Conservation (phyloP, 2,888 invertebrate species). For the Drosophila bunnanda region DNA sequence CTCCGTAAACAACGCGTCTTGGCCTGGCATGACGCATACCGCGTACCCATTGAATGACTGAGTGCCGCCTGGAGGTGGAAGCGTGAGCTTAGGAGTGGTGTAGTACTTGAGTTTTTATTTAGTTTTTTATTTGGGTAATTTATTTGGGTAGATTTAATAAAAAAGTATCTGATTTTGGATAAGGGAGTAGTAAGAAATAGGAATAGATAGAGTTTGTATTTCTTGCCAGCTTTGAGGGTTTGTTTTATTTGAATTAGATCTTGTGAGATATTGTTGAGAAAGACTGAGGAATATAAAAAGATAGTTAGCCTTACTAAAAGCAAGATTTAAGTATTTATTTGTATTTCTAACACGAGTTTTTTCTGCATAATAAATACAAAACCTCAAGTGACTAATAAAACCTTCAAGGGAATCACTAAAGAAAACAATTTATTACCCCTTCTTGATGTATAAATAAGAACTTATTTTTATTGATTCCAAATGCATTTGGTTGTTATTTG, state of each 20-base stretch:
- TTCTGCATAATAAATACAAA: background rate
- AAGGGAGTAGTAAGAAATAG: too few relatives aligned
- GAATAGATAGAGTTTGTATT: too few relatives aligned
- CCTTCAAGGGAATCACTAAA: background rate
- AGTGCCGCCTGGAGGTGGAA: conserved; percentile 13
- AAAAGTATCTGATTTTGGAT: background rate
- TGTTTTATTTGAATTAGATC: too few relatives aligned
- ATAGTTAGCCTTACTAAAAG: background rate
- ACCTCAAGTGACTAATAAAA: background rate
- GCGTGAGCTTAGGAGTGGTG: conserved; percentile 10
- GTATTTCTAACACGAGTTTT: background rate
- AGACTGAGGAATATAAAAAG: background rate
- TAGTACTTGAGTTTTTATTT: background rate
- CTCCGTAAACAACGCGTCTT: conserved; percentile 47
- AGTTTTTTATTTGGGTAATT: background rate
- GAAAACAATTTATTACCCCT: background rate
- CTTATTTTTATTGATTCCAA: background rate
- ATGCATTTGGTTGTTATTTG: conserved; percentile 1
- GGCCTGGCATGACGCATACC: conserved; percentile 42
- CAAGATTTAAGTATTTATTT: background rate
- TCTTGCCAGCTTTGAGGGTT: too few relatives aligned
- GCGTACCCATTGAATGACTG: conserved; percentile 14
- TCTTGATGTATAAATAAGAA: background rate
- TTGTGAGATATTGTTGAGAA: too few relatives aligned
- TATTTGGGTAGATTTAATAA: too few relatives aligned